Base-by-base conservation (phyloP, 2,888 invertebrate species). In the Oasisia sp. region DNA sequence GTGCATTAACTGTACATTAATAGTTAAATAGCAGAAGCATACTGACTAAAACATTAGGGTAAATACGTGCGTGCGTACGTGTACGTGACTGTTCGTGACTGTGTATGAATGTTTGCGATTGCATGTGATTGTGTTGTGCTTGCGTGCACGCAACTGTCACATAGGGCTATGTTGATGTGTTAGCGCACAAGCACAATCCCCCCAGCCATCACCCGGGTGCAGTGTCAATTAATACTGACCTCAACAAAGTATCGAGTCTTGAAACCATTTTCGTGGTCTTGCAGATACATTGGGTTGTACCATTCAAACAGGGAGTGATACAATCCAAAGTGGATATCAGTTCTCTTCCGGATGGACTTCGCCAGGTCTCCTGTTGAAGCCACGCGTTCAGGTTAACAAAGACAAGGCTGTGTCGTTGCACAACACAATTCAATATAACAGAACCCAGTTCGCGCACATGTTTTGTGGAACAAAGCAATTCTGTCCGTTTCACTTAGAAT, bases 211-310 rank as follows among this genome's bases (percentile, higher is more conserved):
- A 38, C 9, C 32, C 19, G 44, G 32, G 32, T 90, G 32, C 90
- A 90, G 38, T 7, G n/a, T 90, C n/a, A 38, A 32, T 91, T 38
- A 32, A 32, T 19, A 91, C 45, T 56, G 3, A 97, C 96, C 9
- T 97, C 96, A 0, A 98, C 97, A 95, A 97, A 98, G 89, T 97
- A 96, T 74, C 97, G 97, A 4, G 97, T 97, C 8, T 97, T 92
- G 92, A 94, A 94, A 89, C 97, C 97, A 58, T 97, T 97, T 3
- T 95, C 94, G 95, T 97, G 98, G 92, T 96, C 96, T 19, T 92
- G 19, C 27, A 95, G 92, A 92, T 95, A 96, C 19, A 95, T 92
- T 1, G 96, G 96, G 93, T 96, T 94, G 93, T 94, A 96, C 96
- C 96, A 96, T 93, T 96, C 96, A 91, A 94, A 95, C 92, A 95